A percentile compares a stretch with the other conserved stretches of the same genome.
phyloP scores from a whole-genome alignment of 2,113 vertebrate genomes.

The Gallinago paraguaiae region DNA sequence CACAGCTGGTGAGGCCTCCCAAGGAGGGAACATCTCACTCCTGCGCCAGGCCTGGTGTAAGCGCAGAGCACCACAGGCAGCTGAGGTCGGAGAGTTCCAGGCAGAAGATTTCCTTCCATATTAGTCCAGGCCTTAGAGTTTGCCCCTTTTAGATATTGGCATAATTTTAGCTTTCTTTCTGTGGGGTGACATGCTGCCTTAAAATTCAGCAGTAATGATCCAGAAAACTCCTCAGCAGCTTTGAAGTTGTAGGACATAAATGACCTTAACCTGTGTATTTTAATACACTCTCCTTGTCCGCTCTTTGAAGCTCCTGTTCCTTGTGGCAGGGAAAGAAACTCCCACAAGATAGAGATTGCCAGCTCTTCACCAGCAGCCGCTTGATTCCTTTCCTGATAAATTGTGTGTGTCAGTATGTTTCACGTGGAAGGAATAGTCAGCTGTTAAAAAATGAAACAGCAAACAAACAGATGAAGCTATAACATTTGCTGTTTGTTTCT shows the following conservation, averaged over 20 bases:
- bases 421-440: not conserved
- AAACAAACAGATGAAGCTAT: not conserved
- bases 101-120: not conserved
- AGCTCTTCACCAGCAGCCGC: not conserved
- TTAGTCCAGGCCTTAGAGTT: not conserved
- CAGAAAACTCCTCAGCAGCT: not conserved
- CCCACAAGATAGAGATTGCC: not conserved
- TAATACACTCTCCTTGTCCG: not conserved
- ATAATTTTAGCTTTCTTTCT: not conserved
- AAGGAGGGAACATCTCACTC: not conserved
- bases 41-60: fast-evolving
- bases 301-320: not conserved
- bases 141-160: not conserved
- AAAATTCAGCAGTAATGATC: not conserved
- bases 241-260: not conserved
- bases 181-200: not conserved
- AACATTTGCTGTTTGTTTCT: not conserved
- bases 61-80: not conserved
- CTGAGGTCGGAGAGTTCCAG: not conserved
- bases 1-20: not conserved
- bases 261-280: not conserved
- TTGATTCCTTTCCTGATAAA: not conserved
- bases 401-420: not conserved
- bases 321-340: not conserved
- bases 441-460: not conserved